Base-by-base conservation (phyloP, 1,140 invertebrate genomes). In the Aleiodes sp. region DNA sequence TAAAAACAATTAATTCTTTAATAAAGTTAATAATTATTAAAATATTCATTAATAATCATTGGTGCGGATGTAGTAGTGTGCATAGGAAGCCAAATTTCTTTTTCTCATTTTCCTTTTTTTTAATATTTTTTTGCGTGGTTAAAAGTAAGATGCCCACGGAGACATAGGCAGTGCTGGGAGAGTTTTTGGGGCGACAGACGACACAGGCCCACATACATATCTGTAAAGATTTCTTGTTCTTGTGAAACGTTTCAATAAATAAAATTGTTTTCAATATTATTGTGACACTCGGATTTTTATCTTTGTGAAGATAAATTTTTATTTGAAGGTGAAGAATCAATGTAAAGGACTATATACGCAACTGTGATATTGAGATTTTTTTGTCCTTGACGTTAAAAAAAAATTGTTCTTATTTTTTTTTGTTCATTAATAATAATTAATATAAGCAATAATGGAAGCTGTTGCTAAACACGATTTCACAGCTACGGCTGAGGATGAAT, bases 401-500 rank as follows among this genome's bases (percentile, higher is more conserved):
- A 21, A 52, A 52, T 52, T 52, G 10, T n/a, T n/a, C n/a, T n/a
- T n/a, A n/a, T n/a, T n/a, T n/a, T n/a, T 33, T 6, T 33, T 33
- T 33, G 31, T 33, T 33, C 12, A 33, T 33, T 8, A 59, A 14
- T 29, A 29, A 29, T 59, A 59, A 72, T 72, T 59, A 56, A 65
- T 64, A 24, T 39, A 52, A 73, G 62, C 63, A 76, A 80, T 73
- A 80, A 99, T 99, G 98, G 98, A 99, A 91, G 98, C 98, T 80
- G 91, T 94, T 88, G 97, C 97, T 75, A 98, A 98, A 90, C 97
- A 99, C 87, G 97, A 99, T 89, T 99, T 99, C 87, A 95, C 92
- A 82, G 97, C 98, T 70, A 98, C 96, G 73, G 97, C 97, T 77
- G 95, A 96, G 81, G 98, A 99, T 89, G 98, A 99, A 88, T 92